Base-by-base conservation (phyloP, 1,140 invertebrate genomes). In the Mya arenaria region DNA sequence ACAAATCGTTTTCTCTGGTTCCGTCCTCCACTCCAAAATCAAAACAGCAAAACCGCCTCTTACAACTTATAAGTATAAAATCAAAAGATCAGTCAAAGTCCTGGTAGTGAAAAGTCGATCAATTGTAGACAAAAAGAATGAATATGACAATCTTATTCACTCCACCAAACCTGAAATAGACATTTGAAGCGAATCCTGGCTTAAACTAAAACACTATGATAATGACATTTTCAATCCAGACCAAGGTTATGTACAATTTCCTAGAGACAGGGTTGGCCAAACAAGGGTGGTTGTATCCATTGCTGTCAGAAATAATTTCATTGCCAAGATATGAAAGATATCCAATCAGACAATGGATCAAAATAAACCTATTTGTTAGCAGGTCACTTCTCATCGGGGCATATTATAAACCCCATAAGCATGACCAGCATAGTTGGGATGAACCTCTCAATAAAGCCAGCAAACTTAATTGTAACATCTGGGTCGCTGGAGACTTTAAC, bases 181-280 rank as follows among this genome's bases (percentile, higher is more conserved):
- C 8, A 68, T 68, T 19, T 34, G 65, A 10, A 68, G 34, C 4
- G 34, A 68, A 41, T 68, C 65, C 15, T 68, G 65, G 65, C 36
- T 39, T 4, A 68, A 68, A 68, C 65, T 39, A 3, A 68, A 68
- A 68, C 36, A 68, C 25, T 68, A 39, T 23, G 34, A 68, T 44
- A 68, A 68, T 68, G 65, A 68, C 25, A 44, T 68, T 39, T 71
- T 71, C 34, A 48, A 71, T 52, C 68, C 68, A 30, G 68, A 71
- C 68, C 44, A 52, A 17, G 68, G 68, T 4, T 71, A 71, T 28
- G 32, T 28, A 8, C 39, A 25, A 6, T 71, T 28, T 37, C 32
- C 41, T 52, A 48, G 68, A 71, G 68, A 71, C 37, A 48, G 68
- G 28, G n/a, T 10, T 10, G 44, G 44, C 5, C 65, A 68, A 41